phyloP scores from a whole-genome alignment of 2,113 vertebrate species.

The Sander lucioperca region DNA sequence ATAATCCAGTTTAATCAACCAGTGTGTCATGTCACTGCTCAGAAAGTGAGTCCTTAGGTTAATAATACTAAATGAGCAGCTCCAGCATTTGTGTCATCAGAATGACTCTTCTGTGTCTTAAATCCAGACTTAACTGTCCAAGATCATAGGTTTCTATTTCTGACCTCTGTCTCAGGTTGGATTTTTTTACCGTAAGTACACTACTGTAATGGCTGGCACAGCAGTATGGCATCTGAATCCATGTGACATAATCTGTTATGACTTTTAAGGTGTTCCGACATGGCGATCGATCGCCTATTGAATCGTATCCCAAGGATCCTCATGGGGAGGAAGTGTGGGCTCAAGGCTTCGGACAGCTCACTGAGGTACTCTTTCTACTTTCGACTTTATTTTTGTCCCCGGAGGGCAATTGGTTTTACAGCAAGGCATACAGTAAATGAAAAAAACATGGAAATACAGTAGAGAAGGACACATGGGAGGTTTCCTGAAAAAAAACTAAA shows the following conservation, averaged over 20 bases:
- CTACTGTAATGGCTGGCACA: slow-evolving; percentile 24
- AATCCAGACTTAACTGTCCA: slow-evolving; percentile 25
- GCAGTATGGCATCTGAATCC: slow-evolving; percentile 17
- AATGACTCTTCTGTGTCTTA: slow-evolving; percentile 42
- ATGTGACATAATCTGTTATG: slow-evolving; percentile 49
- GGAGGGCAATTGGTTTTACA: too few relatives aligned
- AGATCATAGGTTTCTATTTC: slow-evolving; percentile 48
- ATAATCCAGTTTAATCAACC: slow-evolving; percentile 43
- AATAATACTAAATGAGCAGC: slow-evolving; percentile 34
- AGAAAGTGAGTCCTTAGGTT: slow-evolving; percentile 32
- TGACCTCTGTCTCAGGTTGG: slow-evolving; percentile 32
- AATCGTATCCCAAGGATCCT: slow-evolving; percentile 87
- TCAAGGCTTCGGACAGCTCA: slow-evolving; percentile 90
- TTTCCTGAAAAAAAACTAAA: not conserved
- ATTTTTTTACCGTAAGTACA: slow-evolving; percentile 18
- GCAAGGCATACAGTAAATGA: too few relatives aligned
- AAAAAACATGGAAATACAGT: too few relatives aligned
- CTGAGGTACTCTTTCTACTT: slow-evolving; percentile 79
- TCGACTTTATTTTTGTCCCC: too few relatives aligned
- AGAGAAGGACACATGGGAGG: too few relatives aligned
- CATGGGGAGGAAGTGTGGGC: slow-evolving; percentile 87
- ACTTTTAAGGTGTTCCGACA: slow-evolving; percentile 87
- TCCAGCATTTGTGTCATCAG: slow-evolving; percentile 21
- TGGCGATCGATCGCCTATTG: slow-evolving; percentile 88
- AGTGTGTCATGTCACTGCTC: slow-evolving; percentile 36